Evolutionary conservation across 1,140 invertebrate genomes (phyloP).

Genomic region (Cepaea nemoralis): DNA sequence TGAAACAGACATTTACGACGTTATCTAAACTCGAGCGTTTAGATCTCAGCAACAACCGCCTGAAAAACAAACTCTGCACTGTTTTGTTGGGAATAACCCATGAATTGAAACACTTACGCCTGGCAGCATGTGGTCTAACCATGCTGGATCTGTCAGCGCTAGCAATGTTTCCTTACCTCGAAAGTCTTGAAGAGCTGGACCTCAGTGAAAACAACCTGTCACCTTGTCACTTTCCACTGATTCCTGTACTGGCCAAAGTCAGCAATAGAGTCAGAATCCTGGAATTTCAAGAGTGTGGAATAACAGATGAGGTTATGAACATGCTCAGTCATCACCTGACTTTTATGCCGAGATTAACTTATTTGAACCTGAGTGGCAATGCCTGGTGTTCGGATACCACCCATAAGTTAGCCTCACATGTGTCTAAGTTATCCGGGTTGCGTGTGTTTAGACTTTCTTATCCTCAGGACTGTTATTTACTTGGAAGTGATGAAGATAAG

Average conservation of each 20-base stretch:
- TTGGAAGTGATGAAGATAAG: constrained; percentile 30
- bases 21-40: constrained; percentile 47
- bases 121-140: constrained; percentile 57
- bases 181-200: constrained; percentile 54
- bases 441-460: constrained; percentile 47
- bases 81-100: constrained; percentile 47
- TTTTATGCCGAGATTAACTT: constrained; percentile 38
- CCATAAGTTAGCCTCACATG: constrained; percentile 33
- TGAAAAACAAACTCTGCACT: constrained; percentile 51
- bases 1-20: constrained; percentile 49
- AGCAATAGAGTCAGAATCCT: constrained; percentile 43
- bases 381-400: constrained; percentile 22
- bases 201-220: constrained; percentile 61
- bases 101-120: constrained; percentile 56
- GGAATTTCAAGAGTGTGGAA: constrained; percentile 49
- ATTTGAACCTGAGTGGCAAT: constrained; percentile 50
- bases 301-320: constrained; percentile 40
- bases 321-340: constrained; percentile 34
- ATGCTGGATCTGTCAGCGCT: constrained; percentile 53
- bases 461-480: constrained; percentile 42
- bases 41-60: constrained; percentile 64
- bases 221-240: constrained; percentile 33
- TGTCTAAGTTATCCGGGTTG: constrained; percentile 23
- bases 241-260: constrained; percentile 40
- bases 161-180: constrained; percentile 51